Evolutionary conservation across 2,888 invertebrate species (phyloP), one percentile per base, ranked within the genome.

Genomic region (Agapetus fuscipes): DNA sequence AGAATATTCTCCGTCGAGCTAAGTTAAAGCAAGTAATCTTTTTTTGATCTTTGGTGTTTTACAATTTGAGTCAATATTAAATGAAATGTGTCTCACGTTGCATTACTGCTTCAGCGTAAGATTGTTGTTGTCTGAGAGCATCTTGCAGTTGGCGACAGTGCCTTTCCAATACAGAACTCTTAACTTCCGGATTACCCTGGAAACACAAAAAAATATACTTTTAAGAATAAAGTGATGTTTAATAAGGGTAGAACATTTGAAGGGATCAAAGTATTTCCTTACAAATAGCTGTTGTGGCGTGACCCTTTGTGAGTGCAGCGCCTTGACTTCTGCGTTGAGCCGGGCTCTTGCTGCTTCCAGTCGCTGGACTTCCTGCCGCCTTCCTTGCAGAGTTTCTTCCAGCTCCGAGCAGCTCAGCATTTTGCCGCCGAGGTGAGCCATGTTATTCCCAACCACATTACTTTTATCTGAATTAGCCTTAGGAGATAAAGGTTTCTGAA

Each of bases 121-220:
- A 69, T 52, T 79, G 78, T 51, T 79, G 78, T 52, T 74, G 75
- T 45, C 75, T 72, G 42, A 79, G 62, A 34, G 73, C 71, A 47
- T 71, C 60, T 55, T 78, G 76, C 45, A 80, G 58, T 57, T 75
- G 74, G 48, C 74, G 67, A 55, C 77, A 75, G 45, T 73, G 70
- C 50, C 76, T 67, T 53, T 80, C 80, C 50, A 80, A 64, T 49
- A 66, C 62, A 3, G 40, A 6, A 9, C 20, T 20, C 20, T 20
- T 20, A 6, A 20, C 9, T 20, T 9, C 20, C 4, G 20, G 20
- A 6, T 20, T 4, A 6, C 5, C 20, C 20, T 20, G 20, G 4
- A 20, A 20, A 4, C 20, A 20, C 9, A 17, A 24, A 24, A 15
- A 28, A 15, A 6, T 16, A 26, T 33, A 12, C 12, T 9, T 6